These are phyloP conservation scores for Heliconius congener DNA, from an alignment of 1,140 invertebrate species.

Conservation along the genomic window DNA sequence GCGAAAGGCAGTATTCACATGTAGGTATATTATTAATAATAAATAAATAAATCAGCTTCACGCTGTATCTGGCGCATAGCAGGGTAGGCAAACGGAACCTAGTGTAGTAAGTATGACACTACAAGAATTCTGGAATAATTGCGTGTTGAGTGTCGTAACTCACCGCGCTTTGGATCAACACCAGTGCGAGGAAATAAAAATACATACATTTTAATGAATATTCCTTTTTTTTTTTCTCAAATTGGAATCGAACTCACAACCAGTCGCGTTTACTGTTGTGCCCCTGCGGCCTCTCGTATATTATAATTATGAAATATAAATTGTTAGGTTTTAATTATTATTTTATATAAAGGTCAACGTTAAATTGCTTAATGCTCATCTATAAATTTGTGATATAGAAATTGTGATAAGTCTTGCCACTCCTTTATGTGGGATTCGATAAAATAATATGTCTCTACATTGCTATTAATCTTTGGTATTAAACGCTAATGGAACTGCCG, in stretches of 20 bases:
- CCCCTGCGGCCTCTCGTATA: not conserved
- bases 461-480: not conserved
- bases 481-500: not conserved
- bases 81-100: too few relatives aligned
- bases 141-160: too few relatives aligned
- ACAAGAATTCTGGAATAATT: too few relatives aligned
- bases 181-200: too few relatives aligned
- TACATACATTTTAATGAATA: too few relatives aligned
- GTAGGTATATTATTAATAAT: not conserved
- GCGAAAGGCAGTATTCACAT: not conserved
- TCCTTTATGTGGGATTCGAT: not conserved
- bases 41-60: too few relatives aligned
- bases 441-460: slow-evolving; percentile 6
- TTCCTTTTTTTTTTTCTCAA: too few relatives aligned
- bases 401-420: slow-evolving; percentile 4
- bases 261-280: too few relatives aligned
- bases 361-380: not conserved
- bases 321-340: not conserved
- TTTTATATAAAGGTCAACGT: not conserved
- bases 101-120: too few relatives aligned
- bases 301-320: not conserved
- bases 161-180: too few relatives aligned
- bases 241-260: too few relatives aligned
- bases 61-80: too few relatives aligned
- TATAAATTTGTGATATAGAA: not conserved